A percentile compares a stretch with the other conserved stretches of the same genome.
phyloP scores from a whole-genome alignment of 92 coral and sea anemone species.

The Palythoa caribaeorum region DNA sequence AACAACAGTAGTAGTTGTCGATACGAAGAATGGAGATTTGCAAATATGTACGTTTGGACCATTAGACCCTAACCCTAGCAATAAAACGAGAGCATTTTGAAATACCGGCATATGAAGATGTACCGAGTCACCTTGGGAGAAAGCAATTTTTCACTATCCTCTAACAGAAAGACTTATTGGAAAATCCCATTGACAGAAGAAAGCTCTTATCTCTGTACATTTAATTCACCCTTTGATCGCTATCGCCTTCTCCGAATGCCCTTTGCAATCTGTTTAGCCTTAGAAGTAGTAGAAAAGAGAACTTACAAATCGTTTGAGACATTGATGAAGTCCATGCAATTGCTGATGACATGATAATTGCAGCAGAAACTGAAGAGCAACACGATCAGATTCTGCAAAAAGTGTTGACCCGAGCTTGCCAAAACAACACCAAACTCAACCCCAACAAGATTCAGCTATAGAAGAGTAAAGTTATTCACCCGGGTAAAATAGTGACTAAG shows the following conservation, averaged over 20 bases:
- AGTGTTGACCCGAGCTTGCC: background rate
- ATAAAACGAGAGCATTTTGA: conserved; percentile 38
- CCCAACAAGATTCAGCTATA: conserved; percentile 6
- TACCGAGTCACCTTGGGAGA: conserved; percentile 36
- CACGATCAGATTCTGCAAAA: conserved; percentile 32
- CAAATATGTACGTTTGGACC: conserved; percentile 46
- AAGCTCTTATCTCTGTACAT: conserved; percentile 62
- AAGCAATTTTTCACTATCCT: conserved; percentile 50
- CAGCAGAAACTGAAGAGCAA: conserved; percentile 58
- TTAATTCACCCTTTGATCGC: no score
- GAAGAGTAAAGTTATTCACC: background rate
- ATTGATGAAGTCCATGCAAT: conserved; percentile 51
- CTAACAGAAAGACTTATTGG: conserved; percentile 62
- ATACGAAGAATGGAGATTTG: background rate
- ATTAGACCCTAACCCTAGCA: conserved; percentile 25
- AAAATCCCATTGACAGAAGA: conserved; percentile 57
- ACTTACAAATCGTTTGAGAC: conserved; percentile 66
- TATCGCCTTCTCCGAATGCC: no score
- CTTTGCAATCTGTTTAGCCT: conserved; percentile 47
- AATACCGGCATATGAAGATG: conserved; percentile 49
- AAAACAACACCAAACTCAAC: background rate
- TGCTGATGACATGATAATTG: conserved; percentile 58
- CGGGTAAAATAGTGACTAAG: background rate
- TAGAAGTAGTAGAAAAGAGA: conserved; percentile 55
- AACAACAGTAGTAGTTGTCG: background rate